These are phyloP conservation scores for Archivesica marissinica DNA, from an alignment of 1,140 invertebrate species.

Conservation along the genomic window DNA sequence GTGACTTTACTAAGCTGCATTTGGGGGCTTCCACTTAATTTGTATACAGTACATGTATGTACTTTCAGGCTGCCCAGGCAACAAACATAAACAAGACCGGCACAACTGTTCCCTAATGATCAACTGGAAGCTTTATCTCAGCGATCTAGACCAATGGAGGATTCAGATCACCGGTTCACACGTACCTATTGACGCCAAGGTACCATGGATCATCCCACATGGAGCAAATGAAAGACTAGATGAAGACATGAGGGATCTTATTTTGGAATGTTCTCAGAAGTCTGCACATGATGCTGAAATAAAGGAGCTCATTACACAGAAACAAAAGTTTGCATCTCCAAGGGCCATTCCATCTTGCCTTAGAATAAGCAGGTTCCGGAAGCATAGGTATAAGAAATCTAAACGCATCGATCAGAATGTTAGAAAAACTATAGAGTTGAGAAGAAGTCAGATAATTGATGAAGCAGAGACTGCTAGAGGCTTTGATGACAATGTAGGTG, in stretches of 20 bases:
- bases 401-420: slow-evolving; percentile 6
- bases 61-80: slow-evolving; percentile 75
- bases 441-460: background rate
- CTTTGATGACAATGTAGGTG: background rate
- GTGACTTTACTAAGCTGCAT: no score
- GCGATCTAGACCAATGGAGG: slow-evolving; percentile 76
- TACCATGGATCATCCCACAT: slow-evolving; percentile 67
- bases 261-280: slow-evolving; percentile 34
- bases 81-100: slow-evolving; percentile 77
- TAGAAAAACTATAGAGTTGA: background rate
- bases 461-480: background rate
- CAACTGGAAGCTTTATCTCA: slow-evolving; percentile 76
- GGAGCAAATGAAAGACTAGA: slow-evolving; percentile 31
- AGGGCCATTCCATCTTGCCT: slow-evolving; percentile 35
- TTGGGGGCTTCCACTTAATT: no score
- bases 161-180: slow-evolving; percentile 76
- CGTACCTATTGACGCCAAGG: slow-evolving; percentile 66
- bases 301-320: slow-evolving; percentile 40
- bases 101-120: slow-evolving; percentile 79
- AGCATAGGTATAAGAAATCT: slow-evolving; percentile 7
- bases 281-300: slow-evolving; percentile 1
- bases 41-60: no score
- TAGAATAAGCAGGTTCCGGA: slow-evolving; percentile 44
- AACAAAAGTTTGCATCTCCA: slow-evolving; percentile 1
- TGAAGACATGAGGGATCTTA: slow-evolving; percentile 54